Percentiles rank a stretch among this genome's conserved stretches.
Conservation (phyloP, 2,888 invertebrate genomes). For the Rotaria sp. region DNA sequence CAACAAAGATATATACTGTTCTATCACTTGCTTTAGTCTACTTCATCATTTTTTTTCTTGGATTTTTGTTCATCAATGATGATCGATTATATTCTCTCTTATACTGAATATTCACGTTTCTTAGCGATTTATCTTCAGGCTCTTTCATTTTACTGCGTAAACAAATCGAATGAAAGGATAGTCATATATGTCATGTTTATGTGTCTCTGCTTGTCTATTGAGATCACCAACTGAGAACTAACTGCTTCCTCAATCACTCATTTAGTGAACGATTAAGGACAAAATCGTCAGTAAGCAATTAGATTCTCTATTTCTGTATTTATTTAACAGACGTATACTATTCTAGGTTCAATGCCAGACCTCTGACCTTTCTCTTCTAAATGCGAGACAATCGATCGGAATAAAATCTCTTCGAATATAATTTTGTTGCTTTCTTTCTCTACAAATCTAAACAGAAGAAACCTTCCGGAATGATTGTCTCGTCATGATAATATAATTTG, state of each 20-base stretch:
- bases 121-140: not conserved
- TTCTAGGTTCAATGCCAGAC: not conserved
- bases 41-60: not conserved
- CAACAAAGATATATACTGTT: conserved; percentile 1
- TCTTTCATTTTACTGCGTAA: not conserved
- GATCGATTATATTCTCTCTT: not conserved
- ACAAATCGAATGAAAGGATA: not conserved
- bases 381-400: not conserved
- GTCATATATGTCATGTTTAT: conserved; percentile 15
- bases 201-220: not conserved
- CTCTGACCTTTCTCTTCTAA: conserved; percentile 5
- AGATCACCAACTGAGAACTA: not conserved
- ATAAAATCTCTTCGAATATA: not conserved
- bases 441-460: not conserved
- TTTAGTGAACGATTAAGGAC: not conserved
- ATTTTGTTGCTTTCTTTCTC: not conserved
- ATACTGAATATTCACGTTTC: not conserved
- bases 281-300: not conserved
- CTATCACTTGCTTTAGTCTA: not conserved
- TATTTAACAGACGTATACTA: not conserved
- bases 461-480: conserved; percentile 12
- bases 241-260: not conserved
- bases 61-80: not conserved
- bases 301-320: not conserved
- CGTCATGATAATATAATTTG: conserved; percentile 4